Conservation (phyloP, 1,140 invertebrate species). For the Sitophilus oryzae region DNA sequence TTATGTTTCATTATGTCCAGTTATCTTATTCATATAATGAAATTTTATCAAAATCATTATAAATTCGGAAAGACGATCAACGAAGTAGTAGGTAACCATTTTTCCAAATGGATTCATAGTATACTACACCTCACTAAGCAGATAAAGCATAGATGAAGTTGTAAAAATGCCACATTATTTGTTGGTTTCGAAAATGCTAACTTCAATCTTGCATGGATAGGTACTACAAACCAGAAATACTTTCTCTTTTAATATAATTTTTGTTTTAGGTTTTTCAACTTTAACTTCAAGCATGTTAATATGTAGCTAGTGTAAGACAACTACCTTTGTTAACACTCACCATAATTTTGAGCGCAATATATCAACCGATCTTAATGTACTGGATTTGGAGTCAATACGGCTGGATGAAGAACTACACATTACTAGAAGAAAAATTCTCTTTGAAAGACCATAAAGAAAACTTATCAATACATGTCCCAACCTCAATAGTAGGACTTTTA, state of each 20-base stretch:
- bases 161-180: constrained; percentile 21
- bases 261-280: no score
- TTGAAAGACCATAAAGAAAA: constrained; percentile 29
- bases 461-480: constrained; percentile 28
- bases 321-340: constrained; percentile 21
- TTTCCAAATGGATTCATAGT: constrained; percentile 27
- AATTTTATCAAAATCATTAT: no score
- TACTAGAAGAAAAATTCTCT: constrained; percentile 18
- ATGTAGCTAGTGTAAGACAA: constrained; percentile 27
- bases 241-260: no score
- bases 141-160: constrained; percentile 21
- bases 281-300: no score
- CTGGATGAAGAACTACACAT: constrained; percentile 26
- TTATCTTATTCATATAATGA: no score
- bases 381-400: constrained; percentile 33
- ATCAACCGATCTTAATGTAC: constrained; percentile 30
- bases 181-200: constrained; percentile 15
- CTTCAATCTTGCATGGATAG: constrained; percentile 12
- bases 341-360: constrained; percentile 19
- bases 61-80: no score
- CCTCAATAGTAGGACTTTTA: constrained; percentile 21
- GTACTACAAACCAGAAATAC: no score
- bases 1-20: no score
- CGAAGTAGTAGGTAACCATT: no score
- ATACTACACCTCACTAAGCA: constrained; percentile 27